These are phyloP conservation scores for Geococcyx californianus DNA, from an alignment of 2,113 vertebrate genomes.

Conservation along the genomic window DNA sequence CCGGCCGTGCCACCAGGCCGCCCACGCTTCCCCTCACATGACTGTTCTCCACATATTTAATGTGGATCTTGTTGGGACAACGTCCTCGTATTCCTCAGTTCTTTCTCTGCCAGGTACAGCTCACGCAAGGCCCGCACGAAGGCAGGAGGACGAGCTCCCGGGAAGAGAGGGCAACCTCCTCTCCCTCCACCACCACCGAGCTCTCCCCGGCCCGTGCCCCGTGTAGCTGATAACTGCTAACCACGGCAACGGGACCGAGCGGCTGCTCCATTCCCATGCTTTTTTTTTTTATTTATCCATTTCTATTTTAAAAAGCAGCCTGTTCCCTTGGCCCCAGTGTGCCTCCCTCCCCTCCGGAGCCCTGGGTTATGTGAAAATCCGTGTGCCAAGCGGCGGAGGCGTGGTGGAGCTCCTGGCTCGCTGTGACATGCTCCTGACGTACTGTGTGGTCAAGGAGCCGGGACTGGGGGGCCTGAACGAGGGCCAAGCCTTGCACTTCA, in stretches of 20 bases:
- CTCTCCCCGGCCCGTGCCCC: neutral
- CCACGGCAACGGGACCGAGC: conserved; percentile 65
- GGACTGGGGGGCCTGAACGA: conserved; percentile 80
- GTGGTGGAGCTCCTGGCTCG: conserved; percentile 70
- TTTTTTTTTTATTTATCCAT: conserved; percentile 83
- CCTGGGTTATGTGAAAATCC: conserved; percentile 94
- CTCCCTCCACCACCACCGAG: neutral
- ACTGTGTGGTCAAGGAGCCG: conserved; percentile 85
- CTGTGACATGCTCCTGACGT: conserved; percentile 78
- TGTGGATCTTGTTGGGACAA: fast-evolving
- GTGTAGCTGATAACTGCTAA: neutral
- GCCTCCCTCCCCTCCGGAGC: conserved; percentile 81
- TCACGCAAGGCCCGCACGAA: fast-evolving
- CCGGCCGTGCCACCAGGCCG: fast-evolving
- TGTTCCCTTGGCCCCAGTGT: conserved; percentile 77
- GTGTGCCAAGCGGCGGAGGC: conserved; percentile 78
- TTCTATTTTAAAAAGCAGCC: conserved; percentile 84
- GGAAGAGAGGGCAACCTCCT: neutral
- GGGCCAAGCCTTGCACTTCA: conserved; percentile 90
- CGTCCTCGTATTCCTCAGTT: fast-evolving
- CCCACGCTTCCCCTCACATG: fast-evolving
- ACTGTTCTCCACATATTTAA: fast-evolving
- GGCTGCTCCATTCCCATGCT: conserved; percentile 86
- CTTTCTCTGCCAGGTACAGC: fast-evolving
- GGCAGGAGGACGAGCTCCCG: neutral